Base-by-base conservation (phyloP, 92 coral and sea anemone species). In the Galaxea fascicularis region DNA sequence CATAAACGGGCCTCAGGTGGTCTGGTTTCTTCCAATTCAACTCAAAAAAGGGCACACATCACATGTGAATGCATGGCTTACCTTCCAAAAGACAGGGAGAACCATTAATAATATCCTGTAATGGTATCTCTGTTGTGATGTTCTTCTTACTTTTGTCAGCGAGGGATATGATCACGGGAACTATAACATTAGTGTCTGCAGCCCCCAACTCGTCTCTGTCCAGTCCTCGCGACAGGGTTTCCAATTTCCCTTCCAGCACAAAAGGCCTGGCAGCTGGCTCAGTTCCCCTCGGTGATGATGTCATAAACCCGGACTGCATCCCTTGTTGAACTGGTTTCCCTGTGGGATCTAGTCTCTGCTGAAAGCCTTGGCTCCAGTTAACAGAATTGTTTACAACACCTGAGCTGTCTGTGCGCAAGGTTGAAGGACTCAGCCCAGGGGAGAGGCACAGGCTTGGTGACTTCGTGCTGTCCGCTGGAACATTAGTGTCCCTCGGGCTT, bases 101-200 rank as follows among this genome's bases (percentile, higher is more conserved):
- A 20, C 98, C 95, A 70, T 89, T 89, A 12, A 81, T 20, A 20
- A 94, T 71, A 67, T 94, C 95, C 53, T 84, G 89, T 44, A 94
- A 65, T 0, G 90, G 86, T 4, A 92, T 83, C 71, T 94, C 93
- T 15, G 77, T 63, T 1, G 98, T 86, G 11, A 67, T 45, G 46
- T 88, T 82, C 49, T 65, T 86, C 60, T 74, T 89, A 5, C 31
- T 80, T 69, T 92, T 91, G 41, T 82, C 85, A 6, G 74, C 89
- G 18, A 79, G 39, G 53, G 95, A 90, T 27, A 94, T 57, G 18
- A 94, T 94, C 41, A 94, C 92, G 9, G 98, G 98, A 28, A 94
- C 95, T 27, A 91, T 57, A 18, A 59, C 70, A 56, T 87, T 78
- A 11, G 86, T 59, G 10, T 77, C 66, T 4, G 12, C 82, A 28